phyloP scores from a whole-genome alignment of 2,888 invertebrate genomes.

The Xylota sylvarum region DNA sequence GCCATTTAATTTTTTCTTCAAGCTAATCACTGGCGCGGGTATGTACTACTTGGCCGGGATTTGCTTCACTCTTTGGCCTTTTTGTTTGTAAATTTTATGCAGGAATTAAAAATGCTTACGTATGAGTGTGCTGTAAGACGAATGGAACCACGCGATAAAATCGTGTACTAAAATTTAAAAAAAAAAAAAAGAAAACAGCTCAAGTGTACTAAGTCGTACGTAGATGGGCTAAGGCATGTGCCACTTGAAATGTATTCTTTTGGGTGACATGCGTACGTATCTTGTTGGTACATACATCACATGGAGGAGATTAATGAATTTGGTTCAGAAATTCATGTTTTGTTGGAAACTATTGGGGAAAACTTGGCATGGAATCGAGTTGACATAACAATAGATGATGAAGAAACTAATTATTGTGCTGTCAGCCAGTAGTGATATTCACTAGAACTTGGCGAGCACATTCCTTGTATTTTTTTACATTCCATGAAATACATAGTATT shows the following conservation, averaged over 20 bases:
- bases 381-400: background rate
- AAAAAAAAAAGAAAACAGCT: background rate
- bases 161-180: background rate
- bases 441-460: background rate
- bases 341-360: background rate
- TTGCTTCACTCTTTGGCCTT: slow-evolving; percentile 10
- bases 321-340: background rate
- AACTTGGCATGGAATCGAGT: slow-evolving; percentile 7
- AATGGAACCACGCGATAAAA: slow-evolving; percentile 12
- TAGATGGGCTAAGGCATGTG: slow-evolving; percentile 7
- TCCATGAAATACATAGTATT: background rate
- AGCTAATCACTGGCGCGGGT: slow-evolving; percentile 34
- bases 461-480: background rate
- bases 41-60: slow-evolving; percentile 28
- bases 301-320: background rate
- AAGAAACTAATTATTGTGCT: background rate
- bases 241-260: slow-evolving; percentile 14
- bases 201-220: background rate
- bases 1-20: slow-evolving; percentile 49
- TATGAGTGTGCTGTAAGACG: background rate
- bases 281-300: background rate
- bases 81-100: slow-evolving; percentile 32
- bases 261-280: background rate
- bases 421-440: background rate
- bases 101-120: slow-evolving; percentile 10